phyloP scores from a whole-genome alignment of 2,113 vertebrate species.

The Antidorcas marsupialis region DNA sequence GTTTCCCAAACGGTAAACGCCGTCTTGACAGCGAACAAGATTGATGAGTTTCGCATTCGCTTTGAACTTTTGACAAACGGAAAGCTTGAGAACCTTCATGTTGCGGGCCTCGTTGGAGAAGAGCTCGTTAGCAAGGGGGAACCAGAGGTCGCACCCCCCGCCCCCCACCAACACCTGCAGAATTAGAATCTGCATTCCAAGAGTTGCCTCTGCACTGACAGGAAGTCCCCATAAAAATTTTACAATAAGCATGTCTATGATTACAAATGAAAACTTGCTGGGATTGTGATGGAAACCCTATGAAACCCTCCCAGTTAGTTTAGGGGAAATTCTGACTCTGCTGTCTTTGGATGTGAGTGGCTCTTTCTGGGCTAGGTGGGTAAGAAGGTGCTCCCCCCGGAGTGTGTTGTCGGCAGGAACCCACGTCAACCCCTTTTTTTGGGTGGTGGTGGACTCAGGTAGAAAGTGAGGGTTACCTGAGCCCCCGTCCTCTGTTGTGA shows the following conservation, averaged over 20 bases:
- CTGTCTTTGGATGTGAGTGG: too few species aligned
- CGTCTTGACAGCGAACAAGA: too few species aligned
- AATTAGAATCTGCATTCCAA: neutral
- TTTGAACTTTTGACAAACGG: neutral
- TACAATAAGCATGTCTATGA: neutral
- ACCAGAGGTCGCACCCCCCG: rapidly evolving
- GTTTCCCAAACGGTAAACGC: rapidly evolving
- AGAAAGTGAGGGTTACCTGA: too few species aligned
- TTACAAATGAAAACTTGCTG: neutral
- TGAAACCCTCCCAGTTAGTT: neutral
- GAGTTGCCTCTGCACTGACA: rapidly evolving
- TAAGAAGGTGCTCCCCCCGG: neutral
- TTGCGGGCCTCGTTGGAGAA: neutral
- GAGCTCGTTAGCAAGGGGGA: neutral
- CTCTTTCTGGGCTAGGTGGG: neutral
- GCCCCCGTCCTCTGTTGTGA: too few species aligned
- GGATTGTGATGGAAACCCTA: neutral
- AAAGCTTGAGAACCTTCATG: too few species aligned
- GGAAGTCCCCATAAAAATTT: neutral
- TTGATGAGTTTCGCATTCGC: neutral
- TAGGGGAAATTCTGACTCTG: too few species aligned
- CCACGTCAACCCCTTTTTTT: rapidly evolving
- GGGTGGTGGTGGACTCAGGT: neutral
- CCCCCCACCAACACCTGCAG: rapidly evolving
- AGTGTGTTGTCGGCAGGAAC: rapidly evolving